Evolutionary conservation across 2,888 invertebrate genomes (phyloP), one percentile per base, ranked within the genome.

Genomic region (Zeuzera pyrina): DNA sequence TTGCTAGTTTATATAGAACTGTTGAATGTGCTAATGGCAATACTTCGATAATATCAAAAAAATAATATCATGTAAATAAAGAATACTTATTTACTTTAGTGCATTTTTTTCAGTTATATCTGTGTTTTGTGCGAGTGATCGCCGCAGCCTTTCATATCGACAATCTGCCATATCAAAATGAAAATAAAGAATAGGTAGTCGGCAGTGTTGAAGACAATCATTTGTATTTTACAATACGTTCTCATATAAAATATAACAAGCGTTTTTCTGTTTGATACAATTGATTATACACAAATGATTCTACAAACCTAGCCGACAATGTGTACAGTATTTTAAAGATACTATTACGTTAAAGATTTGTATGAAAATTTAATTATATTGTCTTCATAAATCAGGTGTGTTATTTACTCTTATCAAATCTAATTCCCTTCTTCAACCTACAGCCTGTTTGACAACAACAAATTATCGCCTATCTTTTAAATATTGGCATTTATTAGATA

Each of bases 281-380:
- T 34, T 33, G 38, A 30, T 24, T 32, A 23, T 31, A 13, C 48
- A 57, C 69, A 69, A 74, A 70, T 79, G 76, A 65, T 74, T 62
- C 67, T 63, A 43, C 69, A 62, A 71, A 49, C 54, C 58, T 50
- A 55, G 57, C 65, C 64, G 78, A 65, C 74, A 63, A 47, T 36
- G 38, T 90, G 89, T 90, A 90, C 90, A 90, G 90, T 90, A 90
- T 90, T 90, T 90, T 89, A 89, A 88, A 85, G 85, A 83, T 86
- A 79, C 88, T 87, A 89, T 66, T 79, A 81, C 88, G 89, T 90
- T 90, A 90, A 90, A 90, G 78, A 90, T 90, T 90, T 90, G 90
- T 90, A 90, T 90, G 89, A 88, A 90, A 89, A 88, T 86, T 87
- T 78, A 83, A 87, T 84, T 86, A 86, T 86, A 83, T 81, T 79